Base-by-base conservation (phyloP, 2,888 invertebrate genomes). In the Eurois occulta region DNA sequence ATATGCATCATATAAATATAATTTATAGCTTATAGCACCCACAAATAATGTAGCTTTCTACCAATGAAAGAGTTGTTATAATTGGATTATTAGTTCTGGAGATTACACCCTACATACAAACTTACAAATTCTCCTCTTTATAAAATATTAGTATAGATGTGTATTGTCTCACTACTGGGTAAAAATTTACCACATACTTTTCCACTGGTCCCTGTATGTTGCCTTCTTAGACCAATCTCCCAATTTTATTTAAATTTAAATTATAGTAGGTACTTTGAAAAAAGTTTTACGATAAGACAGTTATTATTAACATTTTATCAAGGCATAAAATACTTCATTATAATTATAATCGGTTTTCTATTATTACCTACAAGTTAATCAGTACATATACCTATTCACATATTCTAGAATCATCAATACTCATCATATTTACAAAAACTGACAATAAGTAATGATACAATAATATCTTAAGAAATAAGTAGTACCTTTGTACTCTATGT, bases 321-420 rank as follows among this genome's bases (percentile, higher is more conserved):
- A 58, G 38, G 10, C 10, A 70, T 38, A 16, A 48, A 21, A 62
- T 10, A n/a, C 13, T 28, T 46, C 8, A 28, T 18, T 41, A 38
- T 11, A n/a, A n/a, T n/a, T n/a, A 46, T 65, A 68, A 48, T 35
- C 18, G 0, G 8, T 18, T 32, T 24, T 43, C 13, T n/a, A 72
- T 21, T n/a, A n/a, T 21, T 55, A 72, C 8, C 13, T 38, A 43
- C 21, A 65, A n/a, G 28, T 28, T 75, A 65, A 75, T 65, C 52
- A 38, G 46, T 28, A 60, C 46, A 24, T 71, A 24, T n/a, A 18
- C 18, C 5, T 60, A 72, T 48, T 74, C 11, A 32, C 21, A 48
- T 48, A 48, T 73, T 62, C 21, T 62, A 32, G 18, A 62, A 48
- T 32, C 43, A 69, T 41, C 32, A 32, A 1, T 38, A n/a, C 66